phyloP scores from a whole-genome alignment of 2,888 invertebrate species.

The Ormyrus labotus region DNA sequence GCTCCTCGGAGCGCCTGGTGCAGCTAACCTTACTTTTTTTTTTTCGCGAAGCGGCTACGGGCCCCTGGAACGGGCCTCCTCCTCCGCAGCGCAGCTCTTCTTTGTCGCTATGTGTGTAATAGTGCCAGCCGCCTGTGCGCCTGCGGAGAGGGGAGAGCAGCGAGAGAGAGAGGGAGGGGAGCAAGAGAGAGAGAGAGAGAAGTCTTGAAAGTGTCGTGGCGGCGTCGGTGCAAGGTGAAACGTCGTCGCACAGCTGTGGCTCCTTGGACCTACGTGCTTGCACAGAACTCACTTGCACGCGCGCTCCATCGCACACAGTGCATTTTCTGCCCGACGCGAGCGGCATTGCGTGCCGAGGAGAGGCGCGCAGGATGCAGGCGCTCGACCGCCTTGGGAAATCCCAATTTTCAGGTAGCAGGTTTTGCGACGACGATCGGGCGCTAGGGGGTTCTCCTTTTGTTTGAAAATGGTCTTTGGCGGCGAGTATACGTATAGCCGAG shows the following conservation, averaged over 20 bases:
- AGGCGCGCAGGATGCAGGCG: no score
- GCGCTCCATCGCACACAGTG: no score
- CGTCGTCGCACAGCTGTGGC: slow-evolving; percentile 52
- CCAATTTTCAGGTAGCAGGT: no score
- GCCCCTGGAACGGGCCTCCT: background rate
- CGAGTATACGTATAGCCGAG: no score
- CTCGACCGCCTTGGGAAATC: no score
- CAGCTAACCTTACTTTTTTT: slow-evolving; percentile 41
- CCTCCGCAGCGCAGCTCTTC: background rate
- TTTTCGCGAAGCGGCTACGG: background rate
- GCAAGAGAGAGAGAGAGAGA: slow-evolving; percentile 22
- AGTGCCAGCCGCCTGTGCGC: background rate
- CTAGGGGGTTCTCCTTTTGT: no score
- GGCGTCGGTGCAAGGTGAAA: slow-evolving; percentile 49
- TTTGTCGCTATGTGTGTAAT: background rate
- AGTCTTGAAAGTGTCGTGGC: slow-evolving; percentile 54
- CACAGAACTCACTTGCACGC: background rate
- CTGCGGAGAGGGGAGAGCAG: slow-evolving; percentile 10
- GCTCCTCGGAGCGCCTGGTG: background rate
- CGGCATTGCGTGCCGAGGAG: no score
- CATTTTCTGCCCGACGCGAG: no score
- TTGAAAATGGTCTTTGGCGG: no score
- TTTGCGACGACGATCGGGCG: no score
- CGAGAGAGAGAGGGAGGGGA: slow-evolving; percentile 19
- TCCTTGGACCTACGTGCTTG: slow-evolving; percentile 13